Conservation (phyloP, 2,797 vertebrate genomes). For the Micrastur ruficollis region DNA sequence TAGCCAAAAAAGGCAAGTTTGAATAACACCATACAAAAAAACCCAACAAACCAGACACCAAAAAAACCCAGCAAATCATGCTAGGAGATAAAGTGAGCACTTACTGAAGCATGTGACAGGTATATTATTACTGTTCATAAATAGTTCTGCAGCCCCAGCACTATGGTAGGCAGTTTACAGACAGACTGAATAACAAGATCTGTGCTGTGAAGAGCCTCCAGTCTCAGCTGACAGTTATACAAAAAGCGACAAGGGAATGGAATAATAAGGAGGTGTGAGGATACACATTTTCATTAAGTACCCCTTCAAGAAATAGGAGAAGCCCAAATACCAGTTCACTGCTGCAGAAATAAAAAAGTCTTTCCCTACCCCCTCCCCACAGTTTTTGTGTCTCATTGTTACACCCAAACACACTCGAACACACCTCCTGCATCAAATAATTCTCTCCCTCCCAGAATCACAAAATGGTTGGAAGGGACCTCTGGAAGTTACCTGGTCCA, state of each 20-base stretch:
- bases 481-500: not conserved
- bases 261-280: not conserved
- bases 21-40: not conserved
- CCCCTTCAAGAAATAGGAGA: not conserved
- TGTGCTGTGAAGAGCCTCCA: not conserved
- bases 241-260: not conserved
- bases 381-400: not conserved
- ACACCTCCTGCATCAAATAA: not conserved
- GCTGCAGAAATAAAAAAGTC: not conserved
- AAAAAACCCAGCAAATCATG: not conserved
- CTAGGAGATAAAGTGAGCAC: not conserved
- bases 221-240: not conserved
- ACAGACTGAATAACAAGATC: not conserved
- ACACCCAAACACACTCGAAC: not conserved
- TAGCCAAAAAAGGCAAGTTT: not conserved
- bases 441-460: not conserved
- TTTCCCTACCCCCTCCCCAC: not conserved
- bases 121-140: not conserved
- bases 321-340: not conserved
- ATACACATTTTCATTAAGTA: not conserved
- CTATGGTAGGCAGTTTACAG: not conserved
- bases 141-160: not conserved
- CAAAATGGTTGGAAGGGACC: not conserved
- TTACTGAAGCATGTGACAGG: not conserved
- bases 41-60: too few species aligned